Percentiles rank a stretch among this genome's conserved stretches.
Conservation (phyloP, 92 coral and sea anemone genomes). For the Porites evermanni region DNA sequence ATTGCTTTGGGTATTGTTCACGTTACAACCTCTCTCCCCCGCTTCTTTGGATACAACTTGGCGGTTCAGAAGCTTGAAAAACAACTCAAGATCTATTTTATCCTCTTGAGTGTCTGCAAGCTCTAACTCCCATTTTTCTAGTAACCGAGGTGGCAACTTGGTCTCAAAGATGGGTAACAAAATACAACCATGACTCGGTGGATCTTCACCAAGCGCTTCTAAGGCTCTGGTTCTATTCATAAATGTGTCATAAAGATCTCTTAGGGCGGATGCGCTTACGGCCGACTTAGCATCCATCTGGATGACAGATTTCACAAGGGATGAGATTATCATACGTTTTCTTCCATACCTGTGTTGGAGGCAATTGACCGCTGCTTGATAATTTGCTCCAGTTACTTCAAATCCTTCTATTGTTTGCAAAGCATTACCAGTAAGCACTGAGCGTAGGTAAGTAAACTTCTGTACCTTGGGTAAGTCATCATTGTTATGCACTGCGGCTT, state of each 20-base stretch:
- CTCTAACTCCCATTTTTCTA: conserved; percentile 54
- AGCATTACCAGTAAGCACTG: conserved; percentile 41
- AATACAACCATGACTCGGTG: conserved; percentile 47
- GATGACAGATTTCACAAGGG: conserved; percentile 36
- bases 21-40: conserved; percentile 35
- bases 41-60: conserved; percentile 58
- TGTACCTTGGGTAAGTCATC: conserved; percentile 44
- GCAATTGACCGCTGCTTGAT: conserved; percentile 40
- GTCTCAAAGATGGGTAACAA: conserved; percentile 45
- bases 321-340: conserved; percentile 38
- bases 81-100: conserved; percentile 46
- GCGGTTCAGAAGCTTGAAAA: conserved; percentile 47
- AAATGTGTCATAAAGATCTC: conserved; percentile 47
- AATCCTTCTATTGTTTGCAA: conserved; percentile 46
- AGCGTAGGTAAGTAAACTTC: conserved; percentile 49
- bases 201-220: conserved; percentile 53
- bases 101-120: conserved; percentile 59
- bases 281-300: conserved; percentile 15
- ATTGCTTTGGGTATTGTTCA: conserved; percentile 5
- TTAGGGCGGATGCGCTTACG: conserved; percentile 20
- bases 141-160: conserved; percentile 44
- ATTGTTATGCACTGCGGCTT: conserved; percentile 45
- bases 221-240: conserved; percentile 50
- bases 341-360: conserved; percentile 47
- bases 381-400: conserved; percentile 55